Percentiles rank a stretch among this genome's conserved stretches.
Conservation (phyloP, 2,797 vertebrate species). For the Phalanger gymnotis region DNA sequence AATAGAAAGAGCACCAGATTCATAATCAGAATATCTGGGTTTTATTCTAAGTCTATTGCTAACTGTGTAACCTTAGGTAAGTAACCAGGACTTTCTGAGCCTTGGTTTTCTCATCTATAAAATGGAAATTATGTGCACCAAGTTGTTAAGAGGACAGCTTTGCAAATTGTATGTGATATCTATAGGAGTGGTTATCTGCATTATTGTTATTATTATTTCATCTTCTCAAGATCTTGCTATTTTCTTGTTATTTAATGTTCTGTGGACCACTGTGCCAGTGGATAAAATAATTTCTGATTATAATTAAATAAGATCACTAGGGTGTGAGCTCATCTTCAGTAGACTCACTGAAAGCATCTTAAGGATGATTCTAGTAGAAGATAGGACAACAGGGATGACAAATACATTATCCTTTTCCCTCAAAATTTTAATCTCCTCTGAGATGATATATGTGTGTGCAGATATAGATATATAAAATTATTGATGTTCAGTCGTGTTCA, state of each 20-base stretch:
- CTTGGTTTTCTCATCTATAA: conserved; percentile 9
- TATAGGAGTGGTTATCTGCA: conserved; percentile 53
- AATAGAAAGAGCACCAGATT: background rate
- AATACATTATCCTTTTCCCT: background rate
- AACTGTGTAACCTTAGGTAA: conserved; percentile 14
- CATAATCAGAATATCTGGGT: conserved; percentile 12
- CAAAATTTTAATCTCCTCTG: background rate
- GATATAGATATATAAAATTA: background rate
- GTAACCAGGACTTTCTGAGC: background rate
- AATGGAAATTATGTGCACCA: background rate
- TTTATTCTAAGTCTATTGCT: background rate
- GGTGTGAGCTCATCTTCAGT: background rate
- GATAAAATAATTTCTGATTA: background rate
- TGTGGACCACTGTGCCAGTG: background rate
- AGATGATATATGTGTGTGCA: background rate
- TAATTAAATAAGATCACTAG: background rate
- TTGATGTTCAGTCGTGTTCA: background rate
- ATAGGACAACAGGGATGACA: background rate
- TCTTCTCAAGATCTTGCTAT: background rate
- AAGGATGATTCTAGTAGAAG: background rate
- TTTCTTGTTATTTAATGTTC: background rate
- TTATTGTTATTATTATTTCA: background rate
- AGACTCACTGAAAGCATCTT: background rate
- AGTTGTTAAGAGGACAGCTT: background rate
- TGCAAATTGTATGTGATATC: background rate